Evolutionary conservation across 2,797 vertebrate genomes (phyloP).

Genomic region (Tragopan temminckii): DNA sequence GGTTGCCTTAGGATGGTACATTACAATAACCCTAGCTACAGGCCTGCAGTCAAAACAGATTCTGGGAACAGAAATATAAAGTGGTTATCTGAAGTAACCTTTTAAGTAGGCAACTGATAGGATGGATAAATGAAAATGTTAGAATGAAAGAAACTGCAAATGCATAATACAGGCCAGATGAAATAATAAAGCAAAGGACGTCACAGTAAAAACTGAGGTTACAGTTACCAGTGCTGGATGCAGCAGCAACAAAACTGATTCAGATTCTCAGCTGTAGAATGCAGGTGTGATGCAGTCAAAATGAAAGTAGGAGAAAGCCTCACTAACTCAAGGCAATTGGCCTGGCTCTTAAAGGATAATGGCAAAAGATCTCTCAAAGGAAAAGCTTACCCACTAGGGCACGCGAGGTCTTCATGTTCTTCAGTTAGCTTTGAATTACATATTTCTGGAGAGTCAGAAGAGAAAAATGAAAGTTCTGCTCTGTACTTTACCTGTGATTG

Average conservation of each 20-base stretch:
- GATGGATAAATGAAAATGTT: background rate
- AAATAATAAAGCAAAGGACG: background rate
- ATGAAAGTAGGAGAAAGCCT: background rate
- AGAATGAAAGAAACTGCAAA: background rate
- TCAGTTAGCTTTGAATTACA: background rate
- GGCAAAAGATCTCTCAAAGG: background rate
- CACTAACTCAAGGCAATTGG: background rate
- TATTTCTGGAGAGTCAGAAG: background rate
- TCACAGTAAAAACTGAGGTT: background rate
- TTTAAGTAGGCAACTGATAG: background rate
- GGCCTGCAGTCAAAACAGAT: background rate
- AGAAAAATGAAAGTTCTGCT: background rate
- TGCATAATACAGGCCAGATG: background rate
- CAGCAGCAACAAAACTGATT: background rate
- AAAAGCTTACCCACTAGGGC: background rate
- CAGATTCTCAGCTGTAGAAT: background rate
- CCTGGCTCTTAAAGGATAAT: background rate
- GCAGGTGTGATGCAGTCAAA: background rate
- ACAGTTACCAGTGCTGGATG: background rate
- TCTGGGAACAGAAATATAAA: background rate
- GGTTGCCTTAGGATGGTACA: background rate
- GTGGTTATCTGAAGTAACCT: background rate
- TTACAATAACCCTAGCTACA: background rate
- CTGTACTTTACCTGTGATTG: background rate
- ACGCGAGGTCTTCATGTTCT: background rate